Conservation (phyloP, 2,113 vertebrate genomes). For the Pithys albifrons region DNA sequence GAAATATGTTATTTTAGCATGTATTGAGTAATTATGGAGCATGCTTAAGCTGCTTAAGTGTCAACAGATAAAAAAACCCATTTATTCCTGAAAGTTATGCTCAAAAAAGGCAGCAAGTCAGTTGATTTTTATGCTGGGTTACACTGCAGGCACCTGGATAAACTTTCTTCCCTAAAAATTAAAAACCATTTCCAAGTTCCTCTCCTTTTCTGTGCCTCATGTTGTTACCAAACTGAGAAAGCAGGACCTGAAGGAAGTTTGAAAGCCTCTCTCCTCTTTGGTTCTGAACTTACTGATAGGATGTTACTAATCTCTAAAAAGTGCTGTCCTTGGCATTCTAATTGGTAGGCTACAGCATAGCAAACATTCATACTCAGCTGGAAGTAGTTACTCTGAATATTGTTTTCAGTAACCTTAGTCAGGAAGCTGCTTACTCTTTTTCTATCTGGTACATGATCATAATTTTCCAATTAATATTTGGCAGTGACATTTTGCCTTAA, state of each 20-base stretch:
- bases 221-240: background rate
- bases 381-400: background rate
- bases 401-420: background rate
- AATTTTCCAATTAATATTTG: background rate
- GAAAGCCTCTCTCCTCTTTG: background rate
- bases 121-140: background rate
- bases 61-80: background rate
- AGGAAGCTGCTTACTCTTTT: background rate
- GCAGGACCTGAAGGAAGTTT: background rate
- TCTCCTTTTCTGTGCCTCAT: background rate
- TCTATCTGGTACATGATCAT: background rate
- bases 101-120: background rate
- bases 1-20: background rate
- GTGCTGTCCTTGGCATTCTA: background rate
- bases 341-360: background rate
- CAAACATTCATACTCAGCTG: background rate
- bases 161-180: background rate
- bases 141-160: background rate
- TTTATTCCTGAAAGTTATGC: background rate
- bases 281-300: background rate
- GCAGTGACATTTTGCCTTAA: background rate
- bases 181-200: fast-evolving
- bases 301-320: background rate
- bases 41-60: background rate
- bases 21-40: background rate